A percentile compares a stretch with the other conserved stretches of the same genome.
phyloP scores from a whole-genome alignment of 1,140 invertebrate species.

The Eueides isabella region DNA sequence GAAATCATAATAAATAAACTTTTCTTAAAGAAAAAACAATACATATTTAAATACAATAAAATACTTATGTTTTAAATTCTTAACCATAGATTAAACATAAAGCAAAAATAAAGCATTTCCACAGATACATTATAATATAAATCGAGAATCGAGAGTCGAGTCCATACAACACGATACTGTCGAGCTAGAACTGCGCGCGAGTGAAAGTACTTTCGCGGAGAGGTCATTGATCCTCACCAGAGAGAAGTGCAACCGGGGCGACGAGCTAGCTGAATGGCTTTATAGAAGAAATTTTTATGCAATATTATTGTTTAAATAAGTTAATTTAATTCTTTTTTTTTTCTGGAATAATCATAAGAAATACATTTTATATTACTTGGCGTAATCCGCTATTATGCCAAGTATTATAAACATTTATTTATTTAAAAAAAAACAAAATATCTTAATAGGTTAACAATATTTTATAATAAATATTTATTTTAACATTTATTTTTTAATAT shows the following conservation, averaged over 20 bases:
- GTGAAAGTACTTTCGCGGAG: constrained; percentile 13
- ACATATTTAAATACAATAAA: too few species aligned
- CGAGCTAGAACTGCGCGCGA: not conserved
- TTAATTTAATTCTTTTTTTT: not conserved
- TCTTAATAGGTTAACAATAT: too few species aligned
- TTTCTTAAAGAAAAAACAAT: too few species aligned
- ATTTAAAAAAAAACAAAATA: too few species aligned
- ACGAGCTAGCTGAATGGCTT: not conserved
- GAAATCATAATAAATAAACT: too few species aligned
- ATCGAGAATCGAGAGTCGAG: constrained; percentile 1
- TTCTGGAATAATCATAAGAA: too few species aligned
- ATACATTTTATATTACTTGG: too few species aligned
- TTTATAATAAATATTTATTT: too few species aligned
- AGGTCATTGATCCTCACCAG: not conserved
- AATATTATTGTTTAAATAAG: not conserved
- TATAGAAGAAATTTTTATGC: not conserved
- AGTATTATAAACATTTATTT: too few species aligned
- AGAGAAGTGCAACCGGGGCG: not conserved
- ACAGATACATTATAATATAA: constrained; percentile 12
- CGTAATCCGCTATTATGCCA: too few species aligned
- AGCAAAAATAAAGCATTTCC: not conserved
- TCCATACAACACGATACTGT: constrained; percentile 6
- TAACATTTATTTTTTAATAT: too few species aligned
- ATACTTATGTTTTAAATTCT: too few species aligned
- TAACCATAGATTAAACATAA: not conserved